Percentiles rank a stretch among this genome's conserved stretches.
Conservation (phyloP, 2,113 vertebrate genomes). For the Coracopsis vasa region DNA sequence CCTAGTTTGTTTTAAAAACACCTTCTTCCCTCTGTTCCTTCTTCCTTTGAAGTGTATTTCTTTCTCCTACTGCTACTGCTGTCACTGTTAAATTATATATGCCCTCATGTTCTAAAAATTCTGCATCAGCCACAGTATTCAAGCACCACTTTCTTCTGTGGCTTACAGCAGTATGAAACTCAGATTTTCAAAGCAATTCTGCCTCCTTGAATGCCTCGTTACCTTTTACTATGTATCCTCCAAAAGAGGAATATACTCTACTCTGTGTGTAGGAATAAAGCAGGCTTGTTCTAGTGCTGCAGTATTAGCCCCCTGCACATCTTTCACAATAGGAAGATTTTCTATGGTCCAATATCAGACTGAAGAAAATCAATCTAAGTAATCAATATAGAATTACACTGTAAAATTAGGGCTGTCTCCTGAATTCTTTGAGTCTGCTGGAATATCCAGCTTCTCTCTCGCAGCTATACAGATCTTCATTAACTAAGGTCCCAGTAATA, state of each 20-base stretch:
- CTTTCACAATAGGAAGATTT: background rate
- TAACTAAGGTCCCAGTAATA: background rate
- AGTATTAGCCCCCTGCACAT: background rate
- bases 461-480: background rate
- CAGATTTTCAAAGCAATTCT: background rate
- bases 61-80: background rate
- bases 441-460: background rate
- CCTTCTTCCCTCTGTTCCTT: slow-evolving; percentile 16
- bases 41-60: slow-evolving; percentile 51
- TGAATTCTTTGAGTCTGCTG: background rate
- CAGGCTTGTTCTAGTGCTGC: background rate
- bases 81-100: slow-evolving; percentile 56
- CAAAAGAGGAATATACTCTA: background rate
- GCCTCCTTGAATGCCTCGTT: background rate
- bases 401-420: background rate
- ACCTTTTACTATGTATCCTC: background rate
- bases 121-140: background rate
- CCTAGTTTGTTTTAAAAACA: slow-evolving; percentile 15
- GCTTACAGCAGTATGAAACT: background rate
- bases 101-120: slow-evolving; percentile 13
- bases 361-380: background rate
- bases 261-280: background rate
- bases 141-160: background rate
- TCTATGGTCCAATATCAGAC: background rate
- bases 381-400: background rate